A percentile compares a stretch with the other conserved stretches of the same genome.
Conservation (phyloP, 2,888 invertebrate species). For the Pristionchus mayeri region DNA sequence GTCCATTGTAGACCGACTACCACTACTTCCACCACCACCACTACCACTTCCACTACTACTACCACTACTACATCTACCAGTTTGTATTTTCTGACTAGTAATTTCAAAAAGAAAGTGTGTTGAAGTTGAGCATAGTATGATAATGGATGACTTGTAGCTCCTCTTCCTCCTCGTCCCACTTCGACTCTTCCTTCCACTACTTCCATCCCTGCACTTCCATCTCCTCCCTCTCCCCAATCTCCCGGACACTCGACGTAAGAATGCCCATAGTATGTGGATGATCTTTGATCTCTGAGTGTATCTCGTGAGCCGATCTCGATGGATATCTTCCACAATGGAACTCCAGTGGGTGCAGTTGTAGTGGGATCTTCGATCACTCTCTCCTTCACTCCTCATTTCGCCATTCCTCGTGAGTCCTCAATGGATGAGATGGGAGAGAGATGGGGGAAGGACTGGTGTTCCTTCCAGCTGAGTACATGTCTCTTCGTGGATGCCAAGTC, state of each 20-base stretch:
- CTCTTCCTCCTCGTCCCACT: background rate
- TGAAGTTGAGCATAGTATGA: too few relatives aligned
- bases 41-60: constrained; percentile 29
- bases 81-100: too few relatives aligned
- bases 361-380: constrained; percentile 75
- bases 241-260: constrained; percentile 2
- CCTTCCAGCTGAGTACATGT: constrained; percentile 71
- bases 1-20: constrained; percentile 35
- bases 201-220: background rate
- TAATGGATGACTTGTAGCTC: background rate
- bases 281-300: background rate
- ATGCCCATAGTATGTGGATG: background rate
- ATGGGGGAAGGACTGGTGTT: too few relatives aligned
- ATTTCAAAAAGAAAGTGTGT: background rate
- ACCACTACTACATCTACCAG: too few relatives aligned
- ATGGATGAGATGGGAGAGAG: too few relatives aligned
- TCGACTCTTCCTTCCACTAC: background rate
- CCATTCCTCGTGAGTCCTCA: constrained; percentile 75
- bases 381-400: constrained; percentile 74
- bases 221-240: background rate
- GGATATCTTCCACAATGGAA: constrained; percentile 76
- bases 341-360: constrained; percentile 75
- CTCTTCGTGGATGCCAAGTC: constrained; percentile 75
- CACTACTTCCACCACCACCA: constrained; percentile 50
- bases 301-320: constrained; percentile 69